A percentile compares a stretch with the other conserved stretches of the same genome.
Evolutionary conservation across 1,140 invertebrate genomes (phyloP).

Genomic region (Hycleus cichorii): DNA sequence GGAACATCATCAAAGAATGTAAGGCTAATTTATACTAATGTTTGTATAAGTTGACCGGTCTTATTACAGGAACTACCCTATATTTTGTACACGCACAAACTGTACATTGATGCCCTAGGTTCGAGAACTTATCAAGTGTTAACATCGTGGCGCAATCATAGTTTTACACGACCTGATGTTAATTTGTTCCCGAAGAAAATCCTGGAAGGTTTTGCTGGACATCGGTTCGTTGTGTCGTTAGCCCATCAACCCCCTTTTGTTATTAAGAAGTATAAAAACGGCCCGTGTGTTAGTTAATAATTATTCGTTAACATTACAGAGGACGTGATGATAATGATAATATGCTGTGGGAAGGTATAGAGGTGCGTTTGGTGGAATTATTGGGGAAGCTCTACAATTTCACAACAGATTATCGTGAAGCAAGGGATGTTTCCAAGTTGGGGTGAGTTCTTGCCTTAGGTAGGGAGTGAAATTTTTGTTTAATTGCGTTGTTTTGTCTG

Average conservation of each 20-base stretch:
- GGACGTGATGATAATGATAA: slow-evolving; percentile 42
- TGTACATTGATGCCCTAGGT: slow-evolving; percentile 60
- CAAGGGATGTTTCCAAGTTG: slow-evolving; percentile 39
- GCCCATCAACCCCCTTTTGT: slow-evolving; percentile 63
- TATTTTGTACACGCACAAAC: slow-evolving; percentile 61
- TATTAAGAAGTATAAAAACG: slow-evolving; percentile 48
- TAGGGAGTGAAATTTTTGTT: no score
- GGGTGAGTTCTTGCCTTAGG: slow-evolving; percentile 40
- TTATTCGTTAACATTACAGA: slow-evolving; percentile 26
- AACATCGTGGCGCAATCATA: slow-evolving; percentile 57
- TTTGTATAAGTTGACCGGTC: neutral
- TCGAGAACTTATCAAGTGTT: slow-evolving; percentile 53
- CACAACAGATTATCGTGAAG: slow-evolving; percentile 56
- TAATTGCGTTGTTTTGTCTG: no score
- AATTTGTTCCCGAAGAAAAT: slow-evolving; percentile 63
- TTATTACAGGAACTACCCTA: slow-evolving; percentile 52
- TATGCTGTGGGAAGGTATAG: slow-evolving; percentile 58
- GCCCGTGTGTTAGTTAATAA: neutral
- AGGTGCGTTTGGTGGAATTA: slow-evolving; percentile 54
- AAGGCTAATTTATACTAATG: no score
- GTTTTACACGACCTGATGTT: slow-evolving; percentile 50
- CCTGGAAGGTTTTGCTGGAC: slow-evolving; percentile 57
- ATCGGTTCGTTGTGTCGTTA: slow-evolving; percentile 56
- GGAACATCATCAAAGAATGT: neutral
- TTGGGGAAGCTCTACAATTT: slow-evolving; percentile 58